Evolutionary conservation across 2,797 vertebrate species (phyloP).

Genomic region (Craterocephalus amniculus): DNA sequence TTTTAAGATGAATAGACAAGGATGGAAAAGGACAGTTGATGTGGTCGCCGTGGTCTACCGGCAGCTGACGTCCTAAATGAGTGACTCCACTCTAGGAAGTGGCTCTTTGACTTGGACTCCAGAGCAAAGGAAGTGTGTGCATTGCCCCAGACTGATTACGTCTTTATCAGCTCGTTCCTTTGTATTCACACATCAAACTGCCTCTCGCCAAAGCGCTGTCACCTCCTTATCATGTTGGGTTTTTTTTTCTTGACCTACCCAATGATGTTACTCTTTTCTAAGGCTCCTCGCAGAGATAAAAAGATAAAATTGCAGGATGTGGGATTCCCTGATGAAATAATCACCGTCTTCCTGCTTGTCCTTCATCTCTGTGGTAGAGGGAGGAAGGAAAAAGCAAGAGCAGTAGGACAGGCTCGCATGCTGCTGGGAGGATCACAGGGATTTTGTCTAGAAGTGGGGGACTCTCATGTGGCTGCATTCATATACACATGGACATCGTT

Average conservation of each 20-base stretch:
- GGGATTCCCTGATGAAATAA: constrained; percentile 62
- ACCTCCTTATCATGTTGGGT: constrained; percentile 6
- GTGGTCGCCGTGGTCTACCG: constrained; percentile 64
- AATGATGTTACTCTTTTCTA: constrained; percentile 33
- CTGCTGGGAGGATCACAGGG: constrained; percentile 58
- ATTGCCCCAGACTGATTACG: constrained; percentile 40
- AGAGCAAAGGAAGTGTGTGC: constrained; percentile 56
- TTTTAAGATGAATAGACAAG: constrained; percentile 41
- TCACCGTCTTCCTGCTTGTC: constrained; percentile 49
- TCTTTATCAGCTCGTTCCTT: constrained; percentile 32
- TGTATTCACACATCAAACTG: constrained; percentile 8
- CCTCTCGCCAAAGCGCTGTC: constrained; percentile 22
- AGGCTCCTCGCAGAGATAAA: constrained; percentile 31
- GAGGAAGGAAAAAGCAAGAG: constrained; percentile 51
- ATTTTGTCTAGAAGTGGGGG: constrained; percentile 31
- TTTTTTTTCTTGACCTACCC: not conserved
- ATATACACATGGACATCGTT: constrained; percentile 63
- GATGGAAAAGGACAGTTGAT: constrained; percentile 61
- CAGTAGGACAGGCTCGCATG: constrained; percentile 37
- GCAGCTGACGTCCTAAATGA: constrained; percentile 63
- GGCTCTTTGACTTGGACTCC: constrained; percentile 56
- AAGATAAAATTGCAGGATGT: constrained; percentile 72
- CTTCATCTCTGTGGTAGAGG: constrained; percentile 61
- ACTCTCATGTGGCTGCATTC: constrained; percentile 65
- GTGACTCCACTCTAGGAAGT: constrained; percentile 60